Conservation (phyloP, 2,113 vertebrate species). For the Brachypteracias leptosomus region DNA sequence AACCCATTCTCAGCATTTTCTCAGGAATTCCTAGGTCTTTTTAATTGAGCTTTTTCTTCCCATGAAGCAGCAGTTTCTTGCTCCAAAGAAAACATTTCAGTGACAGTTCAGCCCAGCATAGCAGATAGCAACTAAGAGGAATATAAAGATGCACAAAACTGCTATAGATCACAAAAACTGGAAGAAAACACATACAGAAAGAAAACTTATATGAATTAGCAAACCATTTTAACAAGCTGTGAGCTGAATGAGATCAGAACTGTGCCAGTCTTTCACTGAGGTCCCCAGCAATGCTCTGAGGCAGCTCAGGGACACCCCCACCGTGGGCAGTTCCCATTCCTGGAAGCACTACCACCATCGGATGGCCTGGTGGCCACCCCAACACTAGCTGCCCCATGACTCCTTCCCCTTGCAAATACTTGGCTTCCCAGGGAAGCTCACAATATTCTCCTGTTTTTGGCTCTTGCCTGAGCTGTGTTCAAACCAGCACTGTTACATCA, state of each 20-base stretch:
- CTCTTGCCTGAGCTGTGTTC: background rate
- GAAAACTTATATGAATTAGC: background rate
- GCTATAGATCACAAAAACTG: background rate
- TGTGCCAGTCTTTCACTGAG: background rate
- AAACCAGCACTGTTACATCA: background rate
- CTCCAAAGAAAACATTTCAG: background rate
- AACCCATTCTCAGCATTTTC: background rate
- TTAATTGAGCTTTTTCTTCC: background rate
- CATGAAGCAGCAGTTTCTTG: background rate
- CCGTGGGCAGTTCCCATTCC: background rate
- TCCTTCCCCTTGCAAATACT: background rate
- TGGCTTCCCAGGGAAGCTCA: background rate
- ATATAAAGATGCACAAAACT: background rate
- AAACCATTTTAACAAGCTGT: background rate
- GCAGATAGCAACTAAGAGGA: background rate
- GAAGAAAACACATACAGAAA: background rate
- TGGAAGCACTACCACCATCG: background rate
- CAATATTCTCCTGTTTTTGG: background rate
- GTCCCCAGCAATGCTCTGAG: background rate
- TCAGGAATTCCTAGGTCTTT: background rate
- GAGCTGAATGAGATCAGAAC: background rate
- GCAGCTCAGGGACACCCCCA: background rate
- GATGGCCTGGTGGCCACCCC: background rate
- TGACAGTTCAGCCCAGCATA: background rate
- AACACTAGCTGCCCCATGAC: background rate